Conservation (phyloP, 2,888 invertebrate species). For the Oasisia sp. region DNA sequence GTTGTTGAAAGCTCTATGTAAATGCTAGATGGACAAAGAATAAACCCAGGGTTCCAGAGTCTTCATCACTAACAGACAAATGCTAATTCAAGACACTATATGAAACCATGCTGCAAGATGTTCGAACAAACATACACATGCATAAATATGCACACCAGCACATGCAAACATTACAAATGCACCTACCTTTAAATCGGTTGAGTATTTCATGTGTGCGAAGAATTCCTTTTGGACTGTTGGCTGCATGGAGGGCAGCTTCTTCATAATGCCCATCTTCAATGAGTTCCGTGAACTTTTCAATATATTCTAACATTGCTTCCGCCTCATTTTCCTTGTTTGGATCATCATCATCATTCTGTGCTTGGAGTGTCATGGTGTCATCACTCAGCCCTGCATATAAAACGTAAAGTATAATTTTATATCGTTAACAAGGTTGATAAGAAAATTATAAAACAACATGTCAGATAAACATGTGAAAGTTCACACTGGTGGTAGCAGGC, state of each 20-base stretch:
- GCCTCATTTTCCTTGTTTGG: slow-evolving; percentile 64
- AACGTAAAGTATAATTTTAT: not conserved
- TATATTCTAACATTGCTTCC: slow-evolving; percentile 64
- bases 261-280: slow-evolving; percentile 62
- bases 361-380: not conserved
- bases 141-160: not conserved
- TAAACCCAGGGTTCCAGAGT: too few species aligned
- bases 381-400: not conserved
- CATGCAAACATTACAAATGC: not conserved
- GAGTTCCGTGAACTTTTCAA: slow-evolving; percentile 65
- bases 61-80: too few species aligned
- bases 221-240: slow-evolving; percentile 65
- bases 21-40: too few species aligned
- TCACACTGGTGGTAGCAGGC: not conserved
- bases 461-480: not conserved
- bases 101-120: not conserved
- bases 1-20: too few species aligned
- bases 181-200: slow-evolving; percentile 60
- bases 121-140: not conserved
- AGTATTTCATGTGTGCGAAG: slow-evolving; percentile 63
- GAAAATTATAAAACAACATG: not conserved
- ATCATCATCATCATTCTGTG: slow-evolving; percentile 58
- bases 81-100: not conserved
- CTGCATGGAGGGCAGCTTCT: slow-evolving; percentile 64
- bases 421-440: not conserved